These are phyloP conservation scores for Orthochromis indermauri DNA, from an alignment of 2,113 vertebrate species.

Conservation along the genomic window DNA sequence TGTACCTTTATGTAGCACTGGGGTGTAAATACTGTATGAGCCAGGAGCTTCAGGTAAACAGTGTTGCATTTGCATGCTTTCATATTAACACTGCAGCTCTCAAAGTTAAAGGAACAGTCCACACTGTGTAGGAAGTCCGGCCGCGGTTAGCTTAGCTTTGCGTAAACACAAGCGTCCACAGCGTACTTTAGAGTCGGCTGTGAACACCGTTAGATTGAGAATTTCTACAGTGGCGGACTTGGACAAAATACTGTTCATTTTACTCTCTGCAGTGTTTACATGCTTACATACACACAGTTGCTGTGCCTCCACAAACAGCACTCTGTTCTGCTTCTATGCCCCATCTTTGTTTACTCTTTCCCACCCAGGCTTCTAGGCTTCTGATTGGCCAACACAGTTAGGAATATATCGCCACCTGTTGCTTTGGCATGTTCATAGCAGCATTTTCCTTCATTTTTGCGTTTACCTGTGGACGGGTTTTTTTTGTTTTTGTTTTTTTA, in stretches of 20 bases:
- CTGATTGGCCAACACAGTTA: neutral
- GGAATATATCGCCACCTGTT: fast-evolving
- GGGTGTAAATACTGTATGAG: fast-evolving
- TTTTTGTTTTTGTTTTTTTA: too few relatives aligned
- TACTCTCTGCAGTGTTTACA: neutral
- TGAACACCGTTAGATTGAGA: neutral
- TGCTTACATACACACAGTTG: fast-evolving
- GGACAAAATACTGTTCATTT: neutral
- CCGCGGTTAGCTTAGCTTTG: neutral
- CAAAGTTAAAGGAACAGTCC: neutral
- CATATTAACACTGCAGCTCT: neutral
- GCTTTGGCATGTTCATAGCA: neutral
- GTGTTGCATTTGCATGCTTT: neutral
- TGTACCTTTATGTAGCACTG: neutral
- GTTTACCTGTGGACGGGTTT: neutral
- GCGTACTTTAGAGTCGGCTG: neutral
- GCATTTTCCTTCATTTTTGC: neutral
- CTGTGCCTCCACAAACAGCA: fast-evolving
- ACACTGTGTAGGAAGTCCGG: neutral
- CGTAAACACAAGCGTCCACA: neutral
- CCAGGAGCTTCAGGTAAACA: neutral
- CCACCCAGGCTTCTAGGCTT: neutral
- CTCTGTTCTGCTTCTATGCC: neutral
- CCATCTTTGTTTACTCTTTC: neutral
- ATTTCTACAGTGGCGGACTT: neutral